Conservation (phyloP, 1,140 invertebrate species). For the Chionoecetes opilio region DNA sequence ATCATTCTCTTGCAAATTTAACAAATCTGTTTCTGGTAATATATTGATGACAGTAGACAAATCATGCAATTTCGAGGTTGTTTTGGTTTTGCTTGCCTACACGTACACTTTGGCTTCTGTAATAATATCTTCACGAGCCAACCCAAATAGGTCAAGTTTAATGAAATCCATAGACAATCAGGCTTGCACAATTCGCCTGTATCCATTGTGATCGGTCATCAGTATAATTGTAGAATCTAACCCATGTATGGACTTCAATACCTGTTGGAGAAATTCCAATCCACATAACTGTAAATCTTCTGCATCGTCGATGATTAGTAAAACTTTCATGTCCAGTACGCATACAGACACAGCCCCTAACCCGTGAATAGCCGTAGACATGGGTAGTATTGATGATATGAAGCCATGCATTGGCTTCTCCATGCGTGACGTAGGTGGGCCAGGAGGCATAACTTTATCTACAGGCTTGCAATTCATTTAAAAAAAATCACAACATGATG, state of each 20-base stretch:
- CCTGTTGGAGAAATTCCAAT: not conserved
- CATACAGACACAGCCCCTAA: not conserved
- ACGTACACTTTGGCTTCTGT: not conserved
- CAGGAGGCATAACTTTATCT: not conserved
- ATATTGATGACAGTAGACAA: too few species aligned
- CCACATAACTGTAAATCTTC: not conserved
- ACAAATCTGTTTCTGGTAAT: too few species aligned
- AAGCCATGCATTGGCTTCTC: not conserved
- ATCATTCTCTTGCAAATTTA: too few species aligned
- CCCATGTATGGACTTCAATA: not conserved
- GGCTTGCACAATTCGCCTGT: not conserved
- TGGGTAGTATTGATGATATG: not conserved
- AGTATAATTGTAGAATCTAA: not conserved
- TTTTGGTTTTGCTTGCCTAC: not conserved
- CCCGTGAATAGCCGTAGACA: not conserved
- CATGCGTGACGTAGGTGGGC: not conserved
- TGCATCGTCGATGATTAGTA: not conserved
- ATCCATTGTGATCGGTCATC: not conserved
- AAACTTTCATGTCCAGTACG: not conserved
- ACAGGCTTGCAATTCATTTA: too few species aligned
- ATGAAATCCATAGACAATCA: not conserved
- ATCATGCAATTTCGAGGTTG: not conserved
- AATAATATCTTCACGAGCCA: not conserved
- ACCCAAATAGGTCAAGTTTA: not conserved
- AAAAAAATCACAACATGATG: not conserved